Percentiles rank a stretch among this genome's conserved stretches.
Conservation (phyloP, 2,888 invertebrate species). For the Rhaphigaster nebulosa region DNA sequence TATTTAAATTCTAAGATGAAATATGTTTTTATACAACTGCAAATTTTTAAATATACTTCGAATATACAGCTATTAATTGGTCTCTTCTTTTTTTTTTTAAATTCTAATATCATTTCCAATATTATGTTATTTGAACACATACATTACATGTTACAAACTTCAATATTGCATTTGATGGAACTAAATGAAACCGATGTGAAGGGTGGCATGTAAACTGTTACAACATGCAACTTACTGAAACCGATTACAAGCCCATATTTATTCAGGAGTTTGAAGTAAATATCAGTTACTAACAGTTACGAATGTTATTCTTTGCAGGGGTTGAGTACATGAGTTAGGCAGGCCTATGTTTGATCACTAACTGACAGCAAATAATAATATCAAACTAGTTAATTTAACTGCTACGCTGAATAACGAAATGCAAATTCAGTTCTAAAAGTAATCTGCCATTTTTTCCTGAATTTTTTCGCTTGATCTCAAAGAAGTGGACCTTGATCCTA, state of each 20-base stretch:
- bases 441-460: too few species aligned
- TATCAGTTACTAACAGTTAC: slow-evolving; percentile 1
- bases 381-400: neutral
- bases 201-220: neutral
- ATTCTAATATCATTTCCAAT: neutral
- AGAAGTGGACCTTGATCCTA: too few species aligned
- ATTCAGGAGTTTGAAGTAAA: slow-evolving; percentile 35
- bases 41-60: too few species aligned
- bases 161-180: neutral
- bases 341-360: neutral
- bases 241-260: slow-evolving; percentile 18
- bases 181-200: neutral
- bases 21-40: too few species aligned
- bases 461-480: too few species aligned
- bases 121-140: neutral
- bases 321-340: neutral
- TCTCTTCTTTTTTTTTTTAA: neutral
- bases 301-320: neutral
- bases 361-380: neutral
- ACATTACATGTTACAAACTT: neutral
- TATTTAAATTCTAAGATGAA: too few species aligned
- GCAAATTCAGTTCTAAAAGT: too few species aligned
- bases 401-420: too few species aligned
- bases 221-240: neutral
- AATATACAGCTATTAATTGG: too few species aligned